phyloP scores from a whole-genome alignment of 2,113 vertebrate genomes.

The Pelvicachromis taeniatus region DNA sequence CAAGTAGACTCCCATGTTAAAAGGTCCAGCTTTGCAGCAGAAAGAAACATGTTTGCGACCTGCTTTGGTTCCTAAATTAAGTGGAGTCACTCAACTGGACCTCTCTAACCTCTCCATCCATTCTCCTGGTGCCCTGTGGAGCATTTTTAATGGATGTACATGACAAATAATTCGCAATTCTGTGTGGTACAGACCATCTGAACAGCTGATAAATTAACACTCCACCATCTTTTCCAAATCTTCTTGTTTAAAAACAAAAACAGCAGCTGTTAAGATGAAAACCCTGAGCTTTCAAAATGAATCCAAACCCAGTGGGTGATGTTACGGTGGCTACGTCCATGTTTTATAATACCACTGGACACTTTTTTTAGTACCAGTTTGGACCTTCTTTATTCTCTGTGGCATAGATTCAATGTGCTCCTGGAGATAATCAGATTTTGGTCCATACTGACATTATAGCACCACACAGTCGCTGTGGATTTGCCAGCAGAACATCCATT shows the following conservation, averaged over 20 bases:
- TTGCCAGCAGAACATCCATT: neutral
- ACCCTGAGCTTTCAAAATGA: neutral
- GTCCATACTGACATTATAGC: neutral
- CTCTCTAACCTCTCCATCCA: neutral
- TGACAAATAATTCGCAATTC: too few relatives aligned
- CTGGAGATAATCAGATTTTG: neutral
- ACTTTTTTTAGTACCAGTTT: neutral
- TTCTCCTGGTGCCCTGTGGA: too few relatives aligned
- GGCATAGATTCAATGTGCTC: neutral
- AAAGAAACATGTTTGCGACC: neutral
- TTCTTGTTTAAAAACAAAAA: neutral
- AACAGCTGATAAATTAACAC: neutral
- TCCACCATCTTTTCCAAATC: neutral
- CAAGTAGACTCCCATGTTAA: neutral
- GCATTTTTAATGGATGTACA: too few relatives aligned
- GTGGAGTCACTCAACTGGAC: rapidly evolving
- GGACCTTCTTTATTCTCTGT: neutral
- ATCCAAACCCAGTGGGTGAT: neutral
- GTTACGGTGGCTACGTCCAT: neutral
- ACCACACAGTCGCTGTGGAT: neutral
- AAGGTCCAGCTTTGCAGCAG: neutral
- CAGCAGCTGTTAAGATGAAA: neutral
- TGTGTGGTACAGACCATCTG: too few relatives aligned
- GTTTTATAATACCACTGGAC: neutral
- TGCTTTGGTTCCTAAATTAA: neutral